These are phyloP conservation scores for Oryzaephilus surinamensis DNA, from an alignment of 1,140 invertebrate genomes.

Conservation along the genomic window DNA sequence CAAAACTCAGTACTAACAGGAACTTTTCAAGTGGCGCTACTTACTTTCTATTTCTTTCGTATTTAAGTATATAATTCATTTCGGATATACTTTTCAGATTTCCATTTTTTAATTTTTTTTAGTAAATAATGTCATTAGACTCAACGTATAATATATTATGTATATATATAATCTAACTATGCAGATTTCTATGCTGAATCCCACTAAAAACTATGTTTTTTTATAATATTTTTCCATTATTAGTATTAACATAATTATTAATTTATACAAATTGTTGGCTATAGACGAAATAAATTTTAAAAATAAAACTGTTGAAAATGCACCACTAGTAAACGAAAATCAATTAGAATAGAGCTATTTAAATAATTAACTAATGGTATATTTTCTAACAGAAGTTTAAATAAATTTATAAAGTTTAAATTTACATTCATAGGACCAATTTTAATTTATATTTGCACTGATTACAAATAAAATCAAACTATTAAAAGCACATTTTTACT, in stretches of 20 bases:
- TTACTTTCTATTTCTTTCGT: constrained; percentile 13
- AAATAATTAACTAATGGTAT: background rate
- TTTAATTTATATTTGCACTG: too few species aligned
- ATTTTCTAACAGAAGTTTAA: background rate
- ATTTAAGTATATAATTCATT: too few species aligned
- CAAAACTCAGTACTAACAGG: constrained; percentile 22
- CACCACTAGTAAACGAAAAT: too few species aligned
- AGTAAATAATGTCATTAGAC: too few species aligned
- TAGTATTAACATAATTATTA: constrained; percentile 13
- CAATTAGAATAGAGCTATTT: background rate
- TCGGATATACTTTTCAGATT: too few species aligned
- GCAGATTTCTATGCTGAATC: constrained; percentile 22
- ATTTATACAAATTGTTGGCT: constrained; percentile 12
- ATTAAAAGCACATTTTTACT: too few species aligned
- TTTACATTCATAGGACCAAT: too few species aligned
- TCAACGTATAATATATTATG: constrained; percentile 16
- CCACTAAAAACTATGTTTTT: constrained; percentile 21
- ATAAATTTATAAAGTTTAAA: too few species aligned
- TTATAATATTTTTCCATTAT: constrained; percentile 11
- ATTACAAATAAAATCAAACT: too few species aligned
- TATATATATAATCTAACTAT: constrained; percentile 19
- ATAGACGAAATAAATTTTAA: constrained; percentile 10
- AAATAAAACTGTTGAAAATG: too few species aligned
- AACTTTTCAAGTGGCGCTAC: constrained; percentile 20
- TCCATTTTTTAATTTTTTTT: too few species aligned